A percentile compares a stretch with the other conserved stretches of the same genome.
Evolutionary conservation across 2,797 vertebrate genomes (phyloP).

Genomic region (Nasua narica): DNA sequence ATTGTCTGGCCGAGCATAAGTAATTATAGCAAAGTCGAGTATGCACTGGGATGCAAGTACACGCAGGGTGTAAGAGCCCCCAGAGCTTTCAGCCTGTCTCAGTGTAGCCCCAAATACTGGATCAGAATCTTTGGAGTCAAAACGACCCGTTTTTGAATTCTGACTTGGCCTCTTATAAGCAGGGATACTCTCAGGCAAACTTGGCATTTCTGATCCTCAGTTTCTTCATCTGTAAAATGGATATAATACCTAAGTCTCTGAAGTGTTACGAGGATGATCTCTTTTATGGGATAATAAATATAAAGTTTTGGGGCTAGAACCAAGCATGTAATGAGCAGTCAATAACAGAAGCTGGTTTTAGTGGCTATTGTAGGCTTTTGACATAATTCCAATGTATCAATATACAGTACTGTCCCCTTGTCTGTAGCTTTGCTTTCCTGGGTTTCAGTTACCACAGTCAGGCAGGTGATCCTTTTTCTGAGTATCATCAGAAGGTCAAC

Average conservation of each 20-base stretch:
- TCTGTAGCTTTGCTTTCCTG: not conserved
- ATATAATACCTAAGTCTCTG: not conserved
- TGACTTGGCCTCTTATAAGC: not conserved
- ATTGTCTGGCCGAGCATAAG: not conserved
- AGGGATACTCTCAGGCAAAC: not conserved
- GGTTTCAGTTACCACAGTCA: not conserved
- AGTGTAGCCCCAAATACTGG: not conserved
- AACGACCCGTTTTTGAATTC: not conserved
- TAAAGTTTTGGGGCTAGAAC: not conserved
- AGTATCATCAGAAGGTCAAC: not conserved
- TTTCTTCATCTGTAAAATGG: constrained; percentile 1
- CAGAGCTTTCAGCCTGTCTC: not conserved
- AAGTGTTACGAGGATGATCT: not conserved
- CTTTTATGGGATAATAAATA: not conserved
- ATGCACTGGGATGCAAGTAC: not conserved
- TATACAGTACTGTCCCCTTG: not conserved
- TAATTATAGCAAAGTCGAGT: not conserved
- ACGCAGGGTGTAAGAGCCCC: not conserved
- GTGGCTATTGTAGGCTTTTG: not conserved
- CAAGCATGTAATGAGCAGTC: not conserved
- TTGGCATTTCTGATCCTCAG: not conserved
- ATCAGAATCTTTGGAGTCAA: not conserved
- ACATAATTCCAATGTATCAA: not conserved
- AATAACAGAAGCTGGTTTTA: not conserved
- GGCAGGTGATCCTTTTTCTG: not conserved